Evolutionary conservation across 1,140 invertebrate genomes (phyloP).

Genomic region (Proales similis): DNA sequence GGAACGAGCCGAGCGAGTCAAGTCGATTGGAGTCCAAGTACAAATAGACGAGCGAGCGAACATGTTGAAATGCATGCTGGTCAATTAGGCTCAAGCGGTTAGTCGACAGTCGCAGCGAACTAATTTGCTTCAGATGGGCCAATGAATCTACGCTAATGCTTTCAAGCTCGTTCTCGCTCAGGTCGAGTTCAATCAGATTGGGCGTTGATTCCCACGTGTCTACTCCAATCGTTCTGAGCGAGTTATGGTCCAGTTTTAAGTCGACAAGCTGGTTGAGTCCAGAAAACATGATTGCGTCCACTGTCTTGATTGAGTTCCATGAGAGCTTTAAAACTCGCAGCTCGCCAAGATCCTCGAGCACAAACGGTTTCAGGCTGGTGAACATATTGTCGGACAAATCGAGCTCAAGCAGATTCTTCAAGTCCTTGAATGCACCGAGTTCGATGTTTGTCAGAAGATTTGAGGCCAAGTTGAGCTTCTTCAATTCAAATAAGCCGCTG

Average conservation of each 20-base stretch:
- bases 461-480: not conserved
- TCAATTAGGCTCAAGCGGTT: no score
- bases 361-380: conserved; percentile 1
- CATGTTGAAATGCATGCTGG: no score
- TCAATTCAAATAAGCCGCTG: not conserved
- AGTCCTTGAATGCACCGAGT: not conserved
- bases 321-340: not conserved
- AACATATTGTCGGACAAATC: conserved; percentile 8
- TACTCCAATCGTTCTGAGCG: no score
- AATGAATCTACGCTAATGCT: no score
- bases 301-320: conserved; percentile 1
- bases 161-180: no score
- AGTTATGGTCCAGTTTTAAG: conserved; percentile 6
- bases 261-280: conserved; percentile 6
- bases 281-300: not conserved
- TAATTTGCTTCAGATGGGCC: no score
- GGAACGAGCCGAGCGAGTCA: no score
- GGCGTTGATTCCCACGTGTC: no score
- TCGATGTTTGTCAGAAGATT: conserved; percentile 6
- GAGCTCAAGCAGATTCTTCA: conserved; percentile 1
- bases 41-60: no score
- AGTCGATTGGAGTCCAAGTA: no score
- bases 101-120: no score
- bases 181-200: no score
- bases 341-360: not conserved